These are phyloP conservation scores for Lycia hirtaria DNA, from an alignment of 2,888 invertebrate species.

Conservation along the genomic window DNA sequence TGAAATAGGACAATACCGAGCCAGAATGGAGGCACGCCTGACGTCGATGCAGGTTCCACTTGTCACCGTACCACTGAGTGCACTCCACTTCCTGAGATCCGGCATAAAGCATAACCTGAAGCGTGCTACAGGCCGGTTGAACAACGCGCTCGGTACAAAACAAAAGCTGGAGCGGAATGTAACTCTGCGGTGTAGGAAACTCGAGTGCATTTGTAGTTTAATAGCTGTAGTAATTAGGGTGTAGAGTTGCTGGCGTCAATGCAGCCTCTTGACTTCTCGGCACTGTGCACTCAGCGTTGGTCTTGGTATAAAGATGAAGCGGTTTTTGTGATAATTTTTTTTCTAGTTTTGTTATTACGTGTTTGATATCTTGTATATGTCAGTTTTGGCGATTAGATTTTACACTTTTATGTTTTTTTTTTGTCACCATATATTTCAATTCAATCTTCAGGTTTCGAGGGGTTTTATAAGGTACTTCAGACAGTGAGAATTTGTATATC, in stretches of 20 bases:
- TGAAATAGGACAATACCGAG: slow-evolving; percentile 9
- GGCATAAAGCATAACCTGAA: slow-evolving; percentile 10
- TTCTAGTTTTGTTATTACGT: neutral
- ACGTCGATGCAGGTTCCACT: slow-evolving; percentile 22
- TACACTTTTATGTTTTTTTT: too few relatives aligned
- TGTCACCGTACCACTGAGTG: slow-evolving; percentile 9
- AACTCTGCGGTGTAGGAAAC: too few relatives aligned
- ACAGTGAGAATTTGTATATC: too few relatives aligned
- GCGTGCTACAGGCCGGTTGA: neutral
- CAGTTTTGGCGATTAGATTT: too few relatives aligned
- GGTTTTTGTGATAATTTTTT: neutral
- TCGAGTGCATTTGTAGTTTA: slow-evolving; percentile 8
- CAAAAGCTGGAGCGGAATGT: too few relatives aligned
- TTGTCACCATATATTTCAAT: too few relatives aligned
- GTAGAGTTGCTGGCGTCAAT: slow-evolving; percentile 24
- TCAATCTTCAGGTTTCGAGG: too few relatives aligned
- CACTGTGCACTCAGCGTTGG: slow-evolving; percentile 13
- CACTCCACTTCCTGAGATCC: slow-evolving; percentile 4
- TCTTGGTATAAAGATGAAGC: slow-evolving; percentile 19
- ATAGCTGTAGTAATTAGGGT: slow-evolving; percentile 10
- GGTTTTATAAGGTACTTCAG: too few relatives aligned
- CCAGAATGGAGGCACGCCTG: slow-evolving; percentile 4
- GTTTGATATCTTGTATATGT: neutral
- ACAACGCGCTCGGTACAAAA: neutral
- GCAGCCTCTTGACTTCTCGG: slow-evolving; percentile 33